Evolutionary conservation across 2,888 invertebrate genomes (phyloP).

Genomic region (Drosophila kuntzei): DNA sequence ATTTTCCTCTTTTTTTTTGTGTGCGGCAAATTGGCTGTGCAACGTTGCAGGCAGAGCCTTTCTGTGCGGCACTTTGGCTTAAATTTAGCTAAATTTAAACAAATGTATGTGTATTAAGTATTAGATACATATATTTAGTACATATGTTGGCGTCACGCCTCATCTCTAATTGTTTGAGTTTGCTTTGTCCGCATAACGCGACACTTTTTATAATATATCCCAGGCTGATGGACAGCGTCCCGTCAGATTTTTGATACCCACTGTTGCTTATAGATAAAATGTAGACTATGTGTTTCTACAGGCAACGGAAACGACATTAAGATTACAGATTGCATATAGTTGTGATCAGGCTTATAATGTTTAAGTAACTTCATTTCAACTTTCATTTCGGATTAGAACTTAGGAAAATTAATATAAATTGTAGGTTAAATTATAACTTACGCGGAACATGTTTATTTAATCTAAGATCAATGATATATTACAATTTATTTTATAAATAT

Average conservation of each 20-base stretch:
- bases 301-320: too few relatives aligned
- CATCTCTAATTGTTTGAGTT: constrained; percentile 55
- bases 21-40: constrained; percentile 66
- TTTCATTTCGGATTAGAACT: too few relatives aligned
- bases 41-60: constrained; percentile 49
- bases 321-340: too few relatives aligned
- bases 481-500: too few relatives aligned
- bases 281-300: neutral
- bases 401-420: too few relatives aligned
- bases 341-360: too few relatives aligned
- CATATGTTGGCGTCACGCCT: constrained; percentile 56
- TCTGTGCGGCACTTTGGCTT: constrained; percentile 33
- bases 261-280: neutral
- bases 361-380: too few relatives aligned
- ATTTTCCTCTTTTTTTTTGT: constrained; percentile 27
- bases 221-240: constrained; percentile 61
- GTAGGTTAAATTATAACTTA: too few relatives aligned
- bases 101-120: constrained; percentile 7
- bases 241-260: constrained; percentile 32
- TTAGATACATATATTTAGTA: constrained; percentile 7
- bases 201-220: constrained; percentile 46
- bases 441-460: too few relatives aligned
- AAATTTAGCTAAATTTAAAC: constrained; percentile 34
- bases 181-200: constrained; percentile 24
- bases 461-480: too few relatives aligned